Evolutionary conservation across 1,140 invertebrate genomes (phyloP).

Genomic region (Bathynomus jamesi): DNA sequence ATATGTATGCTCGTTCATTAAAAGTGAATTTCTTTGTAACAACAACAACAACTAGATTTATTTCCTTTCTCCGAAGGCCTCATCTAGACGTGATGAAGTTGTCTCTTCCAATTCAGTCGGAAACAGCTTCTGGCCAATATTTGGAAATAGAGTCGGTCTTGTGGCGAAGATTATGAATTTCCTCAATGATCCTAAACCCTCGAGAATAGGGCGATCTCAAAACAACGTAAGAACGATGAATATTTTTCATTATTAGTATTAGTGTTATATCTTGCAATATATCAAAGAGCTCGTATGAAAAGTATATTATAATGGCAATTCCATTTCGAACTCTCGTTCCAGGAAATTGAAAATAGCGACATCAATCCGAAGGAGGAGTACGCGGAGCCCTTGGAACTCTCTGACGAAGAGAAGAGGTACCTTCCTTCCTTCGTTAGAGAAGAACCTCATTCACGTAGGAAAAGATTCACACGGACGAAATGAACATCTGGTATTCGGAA

Average conservation of each 20-base stretch:
- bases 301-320: too few species aligned
- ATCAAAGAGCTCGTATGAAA: too few species aligned
- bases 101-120: background rate
- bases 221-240: too few species aligned
- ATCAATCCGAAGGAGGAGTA: background rate
- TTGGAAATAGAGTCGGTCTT: background rate
- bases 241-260: too few species aligned
- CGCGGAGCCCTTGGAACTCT: background rate
- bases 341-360: background rate
- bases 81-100: background rate
- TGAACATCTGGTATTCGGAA: background rate
- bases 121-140: background rate
- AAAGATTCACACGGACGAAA: background rate
- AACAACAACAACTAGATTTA: too few species aligned
- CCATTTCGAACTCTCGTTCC: too few species aligned
- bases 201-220: background rate
- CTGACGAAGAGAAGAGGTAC: background rate
- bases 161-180: background rate
- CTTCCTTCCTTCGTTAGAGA: background rate
- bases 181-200: background rate
- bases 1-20: too few species aligned
- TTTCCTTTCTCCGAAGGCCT: too few species aligned
- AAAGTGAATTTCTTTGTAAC: too few species aligned
- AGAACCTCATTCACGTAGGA: background rate
- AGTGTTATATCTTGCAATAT: too few species aligned